Evolutionary conservation across 2,888 invertebrate species (phyloP).

Genomic region (Agriopis aurantiaria): DNA sequence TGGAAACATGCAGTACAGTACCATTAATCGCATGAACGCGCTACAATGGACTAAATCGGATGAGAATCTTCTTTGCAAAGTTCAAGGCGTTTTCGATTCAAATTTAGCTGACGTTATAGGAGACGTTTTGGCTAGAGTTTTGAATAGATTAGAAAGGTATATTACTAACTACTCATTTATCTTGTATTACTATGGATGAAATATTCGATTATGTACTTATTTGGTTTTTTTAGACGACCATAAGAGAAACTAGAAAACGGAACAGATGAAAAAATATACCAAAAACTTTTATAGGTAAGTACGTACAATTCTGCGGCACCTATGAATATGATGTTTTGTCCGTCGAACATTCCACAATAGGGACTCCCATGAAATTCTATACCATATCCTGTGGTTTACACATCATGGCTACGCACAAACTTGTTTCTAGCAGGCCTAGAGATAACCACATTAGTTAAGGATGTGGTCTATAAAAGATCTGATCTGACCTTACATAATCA

Average conservation of each 20-base stretch:
- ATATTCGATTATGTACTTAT: background rate
- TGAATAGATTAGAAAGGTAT: slow-evolving; percentile 17
- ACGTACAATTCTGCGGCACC: background rate
- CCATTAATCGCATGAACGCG: slow-evolving; percentile 63
- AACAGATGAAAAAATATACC: background rate
- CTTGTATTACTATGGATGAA: background rate
- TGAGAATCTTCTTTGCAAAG: slow-evolving; percentile 65
- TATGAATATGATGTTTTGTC: background rate
- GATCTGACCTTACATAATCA: background rate
- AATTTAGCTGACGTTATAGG: slow-evolving; percentile 5
- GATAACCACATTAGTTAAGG: slow-evolving; percentile 4
- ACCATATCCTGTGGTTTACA: slow-evolving; percentile 34
- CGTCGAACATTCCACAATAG: background rate
- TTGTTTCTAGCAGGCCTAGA: slow-evolving; percentile 16
- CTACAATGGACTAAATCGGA: slow-evolving; percentile 71
- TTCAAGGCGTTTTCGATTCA: slow-evolving; percentile 56
- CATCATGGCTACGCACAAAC: slow-evolving; percentile 30
- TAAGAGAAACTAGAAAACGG: background rate
- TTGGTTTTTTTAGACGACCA: background rate
- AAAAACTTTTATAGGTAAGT: background rate
- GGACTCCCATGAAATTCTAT: slow-evolving; percentile 14
- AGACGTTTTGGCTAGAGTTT: slow-evolving; percentile 1
- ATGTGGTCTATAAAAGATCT: slow-evolving; percentile 7
- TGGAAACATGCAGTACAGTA: background rate
- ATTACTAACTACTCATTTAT: background rate